Evolutionary conservation across 2,888 invertebrate species (phyloP).

Genomic region (Hoplodrina ambigua): DNA sequence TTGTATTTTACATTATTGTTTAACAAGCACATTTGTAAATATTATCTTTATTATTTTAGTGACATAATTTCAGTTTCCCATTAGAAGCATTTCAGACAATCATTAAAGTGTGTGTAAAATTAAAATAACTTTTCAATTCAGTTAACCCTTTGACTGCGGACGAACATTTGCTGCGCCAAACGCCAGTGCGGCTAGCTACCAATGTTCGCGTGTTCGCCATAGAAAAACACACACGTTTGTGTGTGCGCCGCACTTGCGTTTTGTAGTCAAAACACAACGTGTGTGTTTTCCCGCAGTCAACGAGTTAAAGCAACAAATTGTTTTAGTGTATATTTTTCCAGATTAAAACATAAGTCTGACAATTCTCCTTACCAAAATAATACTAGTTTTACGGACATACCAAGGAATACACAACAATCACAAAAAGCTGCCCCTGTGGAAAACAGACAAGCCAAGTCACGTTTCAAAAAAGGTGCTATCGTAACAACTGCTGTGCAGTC

Average conservation of each 20-base stretch:
- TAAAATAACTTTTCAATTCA: neutral
- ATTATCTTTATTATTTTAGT: neutral
- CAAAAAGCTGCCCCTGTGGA: slow-evolving; percentile 74
- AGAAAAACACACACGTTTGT: no score
- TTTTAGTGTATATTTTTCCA: slow-evolving; percentile 66
- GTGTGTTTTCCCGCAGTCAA: no score
- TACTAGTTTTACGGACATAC: slow-evolving; percentile 86
- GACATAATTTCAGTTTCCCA: neutral
- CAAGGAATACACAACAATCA: slow-evolving; percentile 75
- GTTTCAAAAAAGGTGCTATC: slow-evolving; percentile 91
- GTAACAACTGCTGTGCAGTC: slow-evolving; percentile 90
- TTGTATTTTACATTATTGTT: neutral
- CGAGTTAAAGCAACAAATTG: neutral
- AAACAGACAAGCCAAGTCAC: slow-evolving; percentile 79
- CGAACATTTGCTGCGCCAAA: no score
- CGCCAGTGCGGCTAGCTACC: no score
- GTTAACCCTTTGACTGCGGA: no score
- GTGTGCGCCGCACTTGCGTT: no score
- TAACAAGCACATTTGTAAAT: neutral
- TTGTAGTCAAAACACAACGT: no score
- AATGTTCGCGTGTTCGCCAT: no score
- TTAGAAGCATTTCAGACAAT: neutral
- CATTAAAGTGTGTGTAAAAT: neutral
- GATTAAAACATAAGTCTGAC: slow-evolving; percentile 86
- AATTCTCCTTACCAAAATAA: slow-evolving; percentile 79